Evolutionary conservation across 2,797 vertebrate species (phyloP).

Genomic region (Smutsia temminckii): DNA sequence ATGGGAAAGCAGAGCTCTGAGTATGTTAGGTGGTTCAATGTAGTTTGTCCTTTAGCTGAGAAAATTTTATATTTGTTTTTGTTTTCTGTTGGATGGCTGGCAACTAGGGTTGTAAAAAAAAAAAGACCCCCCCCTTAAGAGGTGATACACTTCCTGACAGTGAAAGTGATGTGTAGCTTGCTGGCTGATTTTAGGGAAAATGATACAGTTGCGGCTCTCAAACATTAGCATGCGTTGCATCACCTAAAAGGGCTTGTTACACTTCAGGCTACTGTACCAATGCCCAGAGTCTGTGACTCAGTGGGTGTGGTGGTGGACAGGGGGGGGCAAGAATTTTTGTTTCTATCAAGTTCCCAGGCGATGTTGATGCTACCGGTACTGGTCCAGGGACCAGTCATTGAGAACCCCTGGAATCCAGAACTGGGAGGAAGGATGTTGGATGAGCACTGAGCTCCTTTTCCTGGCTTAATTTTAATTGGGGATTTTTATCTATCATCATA

Average conservation of each 20-base stretch:
- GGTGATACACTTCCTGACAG: not conserved
- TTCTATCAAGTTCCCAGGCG: not conserved
- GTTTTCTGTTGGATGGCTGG: not conserved
- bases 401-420: not conserved
- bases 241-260: not conserved
- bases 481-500: not conserved
- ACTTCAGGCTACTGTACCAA: not conserved
- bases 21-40: not conserved
- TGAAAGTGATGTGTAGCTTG: not conserved
- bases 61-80: not conserved
- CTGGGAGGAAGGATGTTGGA: not conserved
- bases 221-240: not conserved
- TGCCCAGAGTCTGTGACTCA: not conserved
- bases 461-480: not conserved
- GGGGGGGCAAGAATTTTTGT: not conserved
- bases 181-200: not conserved
- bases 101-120: not conserved
- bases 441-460: not conserved
- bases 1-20: not conserved
- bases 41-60: not conserved
- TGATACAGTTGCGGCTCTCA: not conserved
- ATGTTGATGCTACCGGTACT: not conserved
- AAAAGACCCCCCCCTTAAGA: not conserved
- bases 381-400: not conserved
- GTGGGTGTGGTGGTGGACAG: not conserved